Evolutionary conservation across 2,113 vertebrate genomes (phyloP), one percentile per base, ranked within the genome.

Genomic region (Pedetes capensis): DNA sequence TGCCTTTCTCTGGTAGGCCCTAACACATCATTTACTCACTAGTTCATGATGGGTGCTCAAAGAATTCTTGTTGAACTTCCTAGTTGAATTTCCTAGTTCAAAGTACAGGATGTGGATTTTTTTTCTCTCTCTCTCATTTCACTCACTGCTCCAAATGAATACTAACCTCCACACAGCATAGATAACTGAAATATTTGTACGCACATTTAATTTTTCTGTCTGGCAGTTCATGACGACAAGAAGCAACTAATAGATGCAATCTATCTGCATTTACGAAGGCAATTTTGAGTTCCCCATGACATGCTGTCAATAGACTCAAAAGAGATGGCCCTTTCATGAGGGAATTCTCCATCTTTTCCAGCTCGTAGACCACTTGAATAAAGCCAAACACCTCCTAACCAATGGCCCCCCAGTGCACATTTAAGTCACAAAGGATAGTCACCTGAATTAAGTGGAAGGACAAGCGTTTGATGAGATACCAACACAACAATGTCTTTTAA

Each of bases 141-240:
- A 59, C 44, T 92, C 76, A 20, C 44, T 81, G 61, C 63, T 95
- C 49, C 85, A 90, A 92, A 94, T 95, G 95, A 94, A 95, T 95
- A 95, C 91, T 87, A 95, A 86, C 22, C 32, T 92, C 94, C 85
- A 95, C 66, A 86, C 74, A 88, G 90, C 71, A 90, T 76, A 97
- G 94, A 96, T 90, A 96, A n/a, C 61, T 88, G 94, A 94, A 94
- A 91, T 95, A 95, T 96, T 86, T 96, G 94, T 95, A 91, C 91
- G 93, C 94, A 97, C 94, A 95, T 94, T 97, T 96, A 96, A 94
- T 96, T 97, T 96, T 97, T 94, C 94, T 10, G 47, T 96, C 88
- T 97, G 96, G 75, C 96, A 97, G 95, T 85, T 94, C 96, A 86
- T 95, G 94, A 95, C 83, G 74, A 95, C 87, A 96, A 95, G 88